phyloP scores from a whole-genome alignment of 2,113 vertebrate species.

The Hippocampus comes region DNA sequence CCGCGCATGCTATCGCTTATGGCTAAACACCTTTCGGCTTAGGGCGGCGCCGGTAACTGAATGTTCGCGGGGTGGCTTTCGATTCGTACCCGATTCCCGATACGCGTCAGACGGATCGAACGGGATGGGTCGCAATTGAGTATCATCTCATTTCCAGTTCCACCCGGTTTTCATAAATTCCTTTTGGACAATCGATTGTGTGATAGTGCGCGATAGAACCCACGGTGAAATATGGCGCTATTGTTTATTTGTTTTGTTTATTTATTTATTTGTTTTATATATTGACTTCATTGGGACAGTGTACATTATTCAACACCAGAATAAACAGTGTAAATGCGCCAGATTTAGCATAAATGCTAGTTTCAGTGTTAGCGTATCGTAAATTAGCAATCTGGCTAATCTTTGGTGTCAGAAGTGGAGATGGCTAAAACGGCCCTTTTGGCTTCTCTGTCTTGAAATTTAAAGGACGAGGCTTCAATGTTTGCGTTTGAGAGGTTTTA shows the following conservation, averaged over 20 bases:
- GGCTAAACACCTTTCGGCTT: background rate
- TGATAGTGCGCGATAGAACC: too few species aligned
- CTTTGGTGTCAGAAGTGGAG: too few species aligned
- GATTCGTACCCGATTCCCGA: constrained; percentile 17
- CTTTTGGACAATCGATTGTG: background rate
- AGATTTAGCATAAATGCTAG: too few species aligned
- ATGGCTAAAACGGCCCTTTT: background rate
- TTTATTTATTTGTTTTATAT: too few species aligned
- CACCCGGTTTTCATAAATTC: constrained; percentile 5
- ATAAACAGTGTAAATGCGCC: too few species aligned
- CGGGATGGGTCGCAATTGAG: background rate
- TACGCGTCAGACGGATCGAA: background rate
- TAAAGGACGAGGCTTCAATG: background rate
- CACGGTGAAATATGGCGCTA: too few species aligned
- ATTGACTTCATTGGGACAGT: too few species aligned
- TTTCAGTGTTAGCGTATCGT: too few species aligned
- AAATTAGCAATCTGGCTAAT: too few species aligned
- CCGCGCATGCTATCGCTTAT: constrained; percentile 5
- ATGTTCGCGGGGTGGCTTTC: background rate
- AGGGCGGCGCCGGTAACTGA: constrained; percentile 10
- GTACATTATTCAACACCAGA: too few species aligned
- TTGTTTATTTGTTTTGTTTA: too few species aligned
- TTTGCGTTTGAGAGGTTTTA: background rate
- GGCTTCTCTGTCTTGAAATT: background rate
- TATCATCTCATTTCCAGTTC: background rate